Evolutionary conservation across 2,888 invertebrate genomes (phyloP), one percentile per base, ranked within the genome.

Genomic region (Crepidodera aurea): DNA sequence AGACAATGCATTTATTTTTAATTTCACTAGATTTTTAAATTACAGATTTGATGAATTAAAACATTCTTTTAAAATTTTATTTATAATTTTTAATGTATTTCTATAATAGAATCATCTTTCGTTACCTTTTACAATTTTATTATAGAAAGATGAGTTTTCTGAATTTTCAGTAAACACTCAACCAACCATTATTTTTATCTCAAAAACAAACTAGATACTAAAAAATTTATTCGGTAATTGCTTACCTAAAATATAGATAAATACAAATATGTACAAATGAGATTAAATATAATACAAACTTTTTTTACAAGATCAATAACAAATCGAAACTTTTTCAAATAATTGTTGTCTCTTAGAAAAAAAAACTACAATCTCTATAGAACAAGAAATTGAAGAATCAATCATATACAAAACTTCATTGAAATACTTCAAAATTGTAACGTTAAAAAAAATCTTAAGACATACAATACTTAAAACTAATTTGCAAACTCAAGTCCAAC

Each of bases 231-330:
- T 67, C 16, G 53, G 57, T 44, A 54, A 65, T 53, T 15, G 40
- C 25, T 62, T 65, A 62, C 50, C 65, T 62, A 60, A 55, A 42
- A 56, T 50, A 48, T 62, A 60, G 62, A 67, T 67, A 67, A 65
- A 67, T 67, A 67, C 67, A 67, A 60, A 61, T 67, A 67, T 67
- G 37, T 67, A 67, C 67, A 67, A 67, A 57, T 62, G 44, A 65
- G 56, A 61, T 61, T 56, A 59, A 58, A 60, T 62, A 67, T 64
- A 55, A 65, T 67, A 65, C 64, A 64, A 60, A 55, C 51, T 48
- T 53, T 65, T 40, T 66, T 63, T 65, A 67, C 60, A 63, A 63
- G 62, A 51, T 53, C 13, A 22, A 59, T 54, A 53, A 62, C 57
- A 46, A 55, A 44, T 51, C 10, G n/a, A 54, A 51, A 34, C 22